Base-by-base conservation (phyloP, 2,888 invertebrate species). In the Epicampocera succincta region DNA sequence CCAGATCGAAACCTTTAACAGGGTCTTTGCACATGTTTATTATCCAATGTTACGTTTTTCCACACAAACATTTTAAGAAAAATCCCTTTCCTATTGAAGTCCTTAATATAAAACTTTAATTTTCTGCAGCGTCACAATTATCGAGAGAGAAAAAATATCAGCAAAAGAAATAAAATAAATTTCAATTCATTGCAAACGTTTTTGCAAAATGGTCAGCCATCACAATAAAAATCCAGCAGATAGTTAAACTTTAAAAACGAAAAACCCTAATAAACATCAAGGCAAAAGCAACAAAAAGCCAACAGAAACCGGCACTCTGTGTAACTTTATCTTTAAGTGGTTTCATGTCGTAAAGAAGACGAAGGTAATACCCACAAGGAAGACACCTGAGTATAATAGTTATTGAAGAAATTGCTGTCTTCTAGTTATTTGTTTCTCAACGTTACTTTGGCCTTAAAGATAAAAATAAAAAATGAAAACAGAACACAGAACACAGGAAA, bases 371-470 rank as follows among this genome's bases (percentile, higher is more conserved):
- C 66, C 72, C 72, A 60, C 58, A 44, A 46, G 46, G n/a, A 52
- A 60, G 72, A 73, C 72, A 79, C 78, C 72, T 79, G 72, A 68
- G 72, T 54, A 66, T 46, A 79, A 66, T 73, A 79, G 78, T 60
- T 61, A 46, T 52, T 60, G 46, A 42, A 42, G 42, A 25, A 54
- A 19, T 61, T 42, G 44, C 40, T 58, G 52, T 60, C 29, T 75
- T 17, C 33, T 68, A 3, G 38, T 25, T 38, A 48, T 50, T 44
- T 29, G 33, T 46, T 65, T 25, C 44, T 33, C 15, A 50, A 17
- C 15, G 9, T 68, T 68, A 33, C 52, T 68, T 42, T 61, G 13
- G 60, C 52, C 60, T 58, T 66, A 29, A 48, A 56, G 9, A 33
- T 11, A 44, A 52, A 25, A 48, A n/a, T 3, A 1, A 38, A 19